phyloP scores from a whole-genome alignment of 2,113 vertebrate species.

The Bucco capensis region DNA sequence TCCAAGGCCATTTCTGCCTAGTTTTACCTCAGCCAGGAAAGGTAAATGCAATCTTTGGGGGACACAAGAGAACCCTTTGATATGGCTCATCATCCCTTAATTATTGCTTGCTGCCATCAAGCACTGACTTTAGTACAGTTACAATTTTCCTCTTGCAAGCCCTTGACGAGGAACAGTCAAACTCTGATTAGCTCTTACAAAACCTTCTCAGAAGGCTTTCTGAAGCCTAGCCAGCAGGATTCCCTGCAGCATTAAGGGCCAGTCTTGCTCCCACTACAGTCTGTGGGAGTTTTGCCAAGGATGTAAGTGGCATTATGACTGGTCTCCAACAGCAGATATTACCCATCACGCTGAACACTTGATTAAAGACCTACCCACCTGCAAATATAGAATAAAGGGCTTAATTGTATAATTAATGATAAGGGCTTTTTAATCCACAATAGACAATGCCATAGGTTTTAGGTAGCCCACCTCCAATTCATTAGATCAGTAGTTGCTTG shows the following conservation, averaged over 20 bases:
- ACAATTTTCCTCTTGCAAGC: neutral
- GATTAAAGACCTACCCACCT: slow-evolving; percentile 53
- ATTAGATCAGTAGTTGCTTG: neutral
- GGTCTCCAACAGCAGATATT: slow-evolving; percentile 43
- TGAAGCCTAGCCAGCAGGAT: slow-evolving; percentile 54
- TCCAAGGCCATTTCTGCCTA: neutral
- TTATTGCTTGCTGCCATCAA: neutral
- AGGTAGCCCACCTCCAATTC: neutral
- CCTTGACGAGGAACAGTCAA: neutral
- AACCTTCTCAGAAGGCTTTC: slow-evolving; percentile 54
- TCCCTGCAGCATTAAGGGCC: slow-evolving; percentile 49
- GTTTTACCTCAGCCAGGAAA: neutral
- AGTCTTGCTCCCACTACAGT: slow-evolving; percentile 39
- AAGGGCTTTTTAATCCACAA: slow-evolving; percentile 29
- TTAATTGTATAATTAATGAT: slow-evolving; percentile 62
- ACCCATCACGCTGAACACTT: slow-evolving; percentile 31
- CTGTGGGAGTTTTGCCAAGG: slow-evolving; percentile 52
- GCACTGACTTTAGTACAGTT: neutral
- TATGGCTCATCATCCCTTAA: neutral
- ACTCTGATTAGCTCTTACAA: slow-evolving; percentile 48
- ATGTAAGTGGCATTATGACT: slow-evolving; percentile 48
- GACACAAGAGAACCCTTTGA: neutral
- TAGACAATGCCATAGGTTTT: slow-evolving; percentile 64
- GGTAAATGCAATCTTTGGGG: neutral
- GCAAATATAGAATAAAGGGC: slow-evolving; percentile 54